Percentiles rank a stretch among this genome's conserved stretches.
phyloP scores from a whole-genome alignment of 2,113 vertebrate species.

The Alethe castanea region DNA sequence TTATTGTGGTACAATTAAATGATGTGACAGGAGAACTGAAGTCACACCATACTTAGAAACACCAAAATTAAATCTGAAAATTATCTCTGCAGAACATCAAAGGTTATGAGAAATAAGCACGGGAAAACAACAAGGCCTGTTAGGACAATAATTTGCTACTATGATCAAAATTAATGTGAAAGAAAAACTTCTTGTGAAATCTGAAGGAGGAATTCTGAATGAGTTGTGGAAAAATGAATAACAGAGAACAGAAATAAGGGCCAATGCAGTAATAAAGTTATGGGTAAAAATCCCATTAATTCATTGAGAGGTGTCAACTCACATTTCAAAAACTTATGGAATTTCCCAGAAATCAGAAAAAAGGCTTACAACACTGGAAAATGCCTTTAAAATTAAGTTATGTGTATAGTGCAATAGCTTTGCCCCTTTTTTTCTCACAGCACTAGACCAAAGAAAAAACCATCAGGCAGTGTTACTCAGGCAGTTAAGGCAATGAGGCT shows the following conservation, averaged over 20 bases:
- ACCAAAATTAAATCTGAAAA: conserved; percentile 23
- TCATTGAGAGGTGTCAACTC: neutral
- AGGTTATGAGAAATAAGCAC: neutral
- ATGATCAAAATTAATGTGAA: conserved; percentile 4
- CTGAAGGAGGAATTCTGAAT: neutral
- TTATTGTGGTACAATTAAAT: conserved; percentile 14
- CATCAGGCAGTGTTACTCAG: neutral
- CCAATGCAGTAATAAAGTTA: neutral
- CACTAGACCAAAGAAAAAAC: neutral
- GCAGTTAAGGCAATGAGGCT: neutral
- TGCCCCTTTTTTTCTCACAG: neutral
- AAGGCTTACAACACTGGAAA: neutral
- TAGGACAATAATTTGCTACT: neutral
- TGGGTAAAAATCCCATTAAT: neutral
- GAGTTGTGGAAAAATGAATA: neutral
- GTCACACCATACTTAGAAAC: neutral
- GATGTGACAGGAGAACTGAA: conserved; percentile 20
- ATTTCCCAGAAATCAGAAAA: neutral
- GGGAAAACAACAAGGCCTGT: neutral
- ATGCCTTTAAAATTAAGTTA: neutral
- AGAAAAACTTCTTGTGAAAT: neutral
- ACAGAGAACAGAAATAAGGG: neutral
- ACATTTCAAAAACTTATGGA: neutral
- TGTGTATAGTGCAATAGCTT: neutral
- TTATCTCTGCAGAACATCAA: conserved; percentile 15